A percentile compares a stretch with the other conserved stretches of the same genome.
phyloP scores from a whole-genome alignment of 1,140 invertebrate species.

The Pygmarrhopalites habei region DNA sequence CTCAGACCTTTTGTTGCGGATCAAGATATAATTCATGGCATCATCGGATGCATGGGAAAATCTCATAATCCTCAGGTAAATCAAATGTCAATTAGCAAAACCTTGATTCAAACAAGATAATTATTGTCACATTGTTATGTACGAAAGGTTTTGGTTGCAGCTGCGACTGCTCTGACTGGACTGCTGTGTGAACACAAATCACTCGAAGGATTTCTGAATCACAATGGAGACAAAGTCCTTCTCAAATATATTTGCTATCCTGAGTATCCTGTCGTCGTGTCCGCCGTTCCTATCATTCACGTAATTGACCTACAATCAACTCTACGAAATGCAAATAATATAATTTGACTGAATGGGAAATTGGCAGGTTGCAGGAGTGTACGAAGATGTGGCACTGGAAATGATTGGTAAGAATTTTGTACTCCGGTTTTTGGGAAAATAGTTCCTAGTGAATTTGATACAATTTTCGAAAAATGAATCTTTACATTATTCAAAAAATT shows the following conservation, averaged over 20 bases:
- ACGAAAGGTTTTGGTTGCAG: slow-evolving; percentile 18
- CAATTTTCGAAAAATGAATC: no score
- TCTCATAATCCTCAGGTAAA: slow-evolving; percentile 19
- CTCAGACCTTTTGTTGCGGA: not conserved
- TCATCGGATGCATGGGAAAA: not conserved
- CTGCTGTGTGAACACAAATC: slow-evolving; percentile 17
- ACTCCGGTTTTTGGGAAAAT: no score
- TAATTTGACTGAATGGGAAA: no score
- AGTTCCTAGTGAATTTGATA: no score
- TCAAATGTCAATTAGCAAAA: not conserved
- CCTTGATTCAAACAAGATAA: not conserved
- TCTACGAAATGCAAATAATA: no score
- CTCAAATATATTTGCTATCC: slow-evolving; percentile 12
- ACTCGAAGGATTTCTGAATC: slow-evolving; percentile 12
- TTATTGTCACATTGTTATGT: not conserved
- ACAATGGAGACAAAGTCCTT: slow-evolving; percentile 14
- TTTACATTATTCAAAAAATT: no score
- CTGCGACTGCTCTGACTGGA: slow-evolving; percentile 15
- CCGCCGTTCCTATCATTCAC: slow-evolving; percentile 25
- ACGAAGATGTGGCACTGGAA: slow-evolving; percentile 17
- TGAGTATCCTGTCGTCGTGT: slow-evolving; percentile 22
- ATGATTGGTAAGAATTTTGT: no score
- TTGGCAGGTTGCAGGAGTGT: slow-evolving; percentile 8
- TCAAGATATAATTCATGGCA: slow-evolving; percentile 5
- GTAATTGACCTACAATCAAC: no score